These are phyloP conservation scores for Beroe forskalii DNA, from an alignment of 37 sponge, comb jelly and placozoan species.

Conservation along the genomic window DNA sequence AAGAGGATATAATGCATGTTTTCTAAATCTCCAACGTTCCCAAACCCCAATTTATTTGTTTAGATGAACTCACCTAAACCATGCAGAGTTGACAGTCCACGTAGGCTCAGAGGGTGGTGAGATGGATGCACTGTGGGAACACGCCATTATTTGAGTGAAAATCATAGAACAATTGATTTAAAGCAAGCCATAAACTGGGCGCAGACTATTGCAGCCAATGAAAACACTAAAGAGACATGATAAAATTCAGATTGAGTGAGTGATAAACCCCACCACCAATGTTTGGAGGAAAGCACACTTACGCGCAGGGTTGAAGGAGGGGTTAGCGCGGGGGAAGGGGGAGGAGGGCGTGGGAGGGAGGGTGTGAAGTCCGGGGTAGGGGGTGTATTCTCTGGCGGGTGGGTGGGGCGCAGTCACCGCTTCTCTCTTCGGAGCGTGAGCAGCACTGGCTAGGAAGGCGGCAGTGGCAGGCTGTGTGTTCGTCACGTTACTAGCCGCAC, in stretches of 20 bases:
- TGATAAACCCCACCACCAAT: no score
- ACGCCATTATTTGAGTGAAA: no score
- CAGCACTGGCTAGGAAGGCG: background rate
- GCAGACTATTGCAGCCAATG: no score
- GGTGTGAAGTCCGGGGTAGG: background rate
- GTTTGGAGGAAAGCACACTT: no score
- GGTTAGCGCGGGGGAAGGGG: background rate
- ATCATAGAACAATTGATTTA: no score
- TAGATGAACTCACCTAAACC: conserved; percentile 6
- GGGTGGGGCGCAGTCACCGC: background rate
- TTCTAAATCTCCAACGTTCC: no score
- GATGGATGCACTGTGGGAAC: conserved; percentile 49
- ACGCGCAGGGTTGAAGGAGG: conserved; percentile 15
- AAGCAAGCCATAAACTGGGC: no score
- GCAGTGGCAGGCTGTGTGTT: background rate
- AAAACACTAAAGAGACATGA: no score
- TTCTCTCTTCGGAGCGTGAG: background rate
- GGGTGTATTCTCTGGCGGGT: background rate
- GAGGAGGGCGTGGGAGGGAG: conserved; percentile 49
- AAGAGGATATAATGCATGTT: no score
- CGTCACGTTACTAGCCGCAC: background rate
- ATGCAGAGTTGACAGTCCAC: background rate
- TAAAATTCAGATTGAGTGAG: no score
- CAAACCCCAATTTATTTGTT: no score
- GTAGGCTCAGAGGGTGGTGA: background rate